Evolutionary conservation across 2,888 invertebrate species (phyloP).

Genomic region (Cremastinae sp.): DNA sequence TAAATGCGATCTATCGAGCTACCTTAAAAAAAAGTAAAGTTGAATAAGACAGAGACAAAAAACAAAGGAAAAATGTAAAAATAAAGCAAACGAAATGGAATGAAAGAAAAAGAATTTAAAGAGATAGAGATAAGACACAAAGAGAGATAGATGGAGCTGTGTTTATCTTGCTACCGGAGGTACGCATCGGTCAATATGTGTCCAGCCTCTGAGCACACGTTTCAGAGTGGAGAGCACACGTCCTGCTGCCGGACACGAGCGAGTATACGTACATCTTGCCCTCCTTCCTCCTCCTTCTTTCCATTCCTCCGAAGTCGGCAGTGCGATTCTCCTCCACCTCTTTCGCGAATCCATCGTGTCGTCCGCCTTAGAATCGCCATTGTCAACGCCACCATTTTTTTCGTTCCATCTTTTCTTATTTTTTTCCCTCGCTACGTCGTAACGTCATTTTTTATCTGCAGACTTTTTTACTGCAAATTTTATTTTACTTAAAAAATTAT

Average conservation of each 20-base stretch:
- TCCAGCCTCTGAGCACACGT: conserved; percentile 74
- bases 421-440: no score
- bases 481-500: no score
- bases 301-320: conserved; percentile 50
- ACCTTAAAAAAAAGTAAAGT: no score
- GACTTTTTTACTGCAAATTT: no score
- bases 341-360: conserved; percentile 54
- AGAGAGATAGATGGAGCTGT: conserved; percentile 54
- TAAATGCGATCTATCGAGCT: no score
- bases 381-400: conserved; percentile 47
- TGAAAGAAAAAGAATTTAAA: conserved; percentile 4
- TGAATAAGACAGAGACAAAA: neutral
- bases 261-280: conserved; percentile 27
- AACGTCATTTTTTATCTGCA: no score
- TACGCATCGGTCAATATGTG: conserved; percentile 78
- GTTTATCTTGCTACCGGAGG: conserved; percentile 77
- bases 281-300: conserved; percentile 37
- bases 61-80: no score
- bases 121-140: conserved; percentile 17
- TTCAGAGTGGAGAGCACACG: conserved; percentile 64
- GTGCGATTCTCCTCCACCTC: conserved; percentile 50
- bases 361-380: conserved; percentile 54
- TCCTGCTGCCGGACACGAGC: conserved; percentile 28
- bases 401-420: no score
- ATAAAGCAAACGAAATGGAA: conserved; percentile 2